Conservation (phyloP, 2,797 vertebrate species). For the Enteromius mattozi region DNA sequence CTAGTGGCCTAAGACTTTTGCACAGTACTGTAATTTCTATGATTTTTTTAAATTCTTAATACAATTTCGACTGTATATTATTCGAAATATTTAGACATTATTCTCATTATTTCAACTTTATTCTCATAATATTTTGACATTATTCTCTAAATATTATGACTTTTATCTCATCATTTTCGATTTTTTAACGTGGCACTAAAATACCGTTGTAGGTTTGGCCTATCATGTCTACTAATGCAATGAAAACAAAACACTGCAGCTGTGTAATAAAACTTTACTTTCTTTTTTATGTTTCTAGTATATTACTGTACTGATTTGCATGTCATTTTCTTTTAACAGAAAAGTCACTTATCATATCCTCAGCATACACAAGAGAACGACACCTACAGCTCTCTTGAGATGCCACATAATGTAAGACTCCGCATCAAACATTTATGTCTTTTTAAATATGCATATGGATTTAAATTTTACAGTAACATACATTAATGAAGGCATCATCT, state of each 20-base stretch:
- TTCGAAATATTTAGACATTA: too few relatives aligned
- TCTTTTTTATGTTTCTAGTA: not conserved
- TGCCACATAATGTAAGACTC: conserved; percentile 74
- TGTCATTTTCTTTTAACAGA: conserved; percentile 36
- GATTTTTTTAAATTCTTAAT: too few relatives aligned
- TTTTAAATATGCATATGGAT: not conserved
- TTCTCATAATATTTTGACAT: too few relatives aligned
- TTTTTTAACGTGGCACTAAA: too few relatives aligned
- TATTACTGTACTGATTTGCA: not conserved
- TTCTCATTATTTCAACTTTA: too few relatives aligned
- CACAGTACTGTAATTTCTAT: too few relatives aligned
- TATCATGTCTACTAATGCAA: not conserved
- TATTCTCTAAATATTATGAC: too few relatives aligned
- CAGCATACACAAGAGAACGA: conserved; percentile 78
- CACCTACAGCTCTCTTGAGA: conserved; percentile 76
- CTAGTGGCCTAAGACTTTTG: too few relatives aligned
- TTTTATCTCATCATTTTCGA: too few relatives aligned
- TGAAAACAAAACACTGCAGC: not conserved
- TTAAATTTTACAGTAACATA: not conserved
- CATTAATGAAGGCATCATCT: not conserved
- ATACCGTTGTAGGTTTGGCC: not conserved
- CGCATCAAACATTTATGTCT: not conserved
- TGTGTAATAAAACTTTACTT: not conserved
- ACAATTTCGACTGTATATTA: too few relatives aligned
- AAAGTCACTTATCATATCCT: conserved; percentile 67